A percentile compares a stretch with the other conserved stretches of the same genome.
These are phyloP conservation scores for Prunella fulvescens DNA, from an alignment of 2,113 vertebrate genomes.

Conservation along the genomic window DNA sequence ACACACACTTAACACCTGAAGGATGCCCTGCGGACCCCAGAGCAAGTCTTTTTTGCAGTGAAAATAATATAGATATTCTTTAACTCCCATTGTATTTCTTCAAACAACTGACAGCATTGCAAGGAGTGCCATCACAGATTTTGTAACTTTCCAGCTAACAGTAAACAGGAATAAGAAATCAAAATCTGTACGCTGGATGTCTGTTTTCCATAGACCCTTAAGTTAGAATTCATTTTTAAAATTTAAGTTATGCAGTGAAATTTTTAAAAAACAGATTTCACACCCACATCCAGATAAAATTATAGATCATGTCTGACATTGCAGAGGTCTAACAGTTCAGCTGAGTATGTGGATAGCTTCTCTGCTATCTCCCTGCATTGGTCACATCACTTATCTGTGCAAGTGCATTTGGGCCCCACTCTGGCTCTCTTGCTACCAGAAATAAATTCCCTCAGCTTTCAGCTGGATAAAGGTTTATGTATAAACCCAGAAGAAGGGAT, in stretches of 20 bases:
- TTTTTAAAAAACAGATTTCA: neutral
- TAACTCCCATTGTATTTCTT: neutral
- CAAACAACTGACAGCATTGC: neutral
- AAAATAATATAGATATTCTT: neutral
- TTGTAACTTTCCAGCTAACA: neutral
- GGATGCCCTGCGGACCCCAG: neutral
- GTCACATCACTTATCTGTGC: neutral
- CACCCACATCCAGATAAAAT: neutral
- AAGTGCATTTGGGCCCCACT: neutral
- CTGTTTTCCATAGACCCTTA: neutral
- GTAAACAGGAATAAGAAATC: neutral
- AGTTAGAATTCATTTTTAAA: neutral
- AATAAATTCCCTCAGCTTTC: neutral
- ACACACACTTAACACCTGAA: neutral
- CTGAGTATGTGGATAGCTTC: neutral
- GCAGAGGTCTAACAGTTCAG: neutral
- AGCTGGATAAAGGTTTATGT: neutral
- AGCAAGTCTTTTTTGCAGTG: neutral
- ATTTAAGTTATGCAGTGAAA: neutral
- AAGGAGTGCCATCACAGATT: neutral
- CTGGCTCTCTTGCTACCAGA: neutral
- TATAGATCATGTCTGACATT: neutral
- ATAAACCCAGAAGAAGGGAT: neutral
- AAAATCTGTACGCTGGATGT: neutral
- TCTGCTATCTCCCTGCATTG: neutral